Evolutionary conservation across 2,113 vertebrate genomes (phyloP).

Genomic region (Aviceda subcristata): DNA sequence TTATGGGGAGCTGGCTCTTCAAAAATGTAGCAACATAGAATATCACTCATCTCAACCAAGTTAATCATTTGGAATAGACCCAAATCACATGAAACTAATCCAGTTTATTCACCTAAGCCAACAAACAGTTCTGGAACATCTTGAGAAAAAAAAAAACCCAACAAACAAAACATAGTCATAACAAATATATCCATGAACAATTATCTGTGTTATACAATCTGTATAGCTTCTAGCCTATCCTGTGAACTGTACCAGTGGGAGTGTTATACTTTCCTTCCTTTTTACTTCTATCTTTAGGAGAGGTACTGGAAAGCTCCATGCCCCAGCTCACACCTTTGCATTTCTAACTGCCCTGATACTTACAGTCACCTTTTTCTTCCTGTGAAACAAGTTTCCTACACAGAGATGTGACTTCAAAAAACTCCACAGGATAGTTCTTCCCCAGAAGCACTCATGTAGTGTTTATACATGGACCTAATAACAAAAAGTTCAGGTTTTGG

Average conservation of each 20-base stretch:
- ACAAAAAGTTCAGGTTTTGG: not conserved
- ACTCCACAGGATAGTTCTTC: accelerated
- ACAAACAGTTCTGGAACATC: not conserved
- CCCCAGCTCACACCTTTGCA: accelerated
- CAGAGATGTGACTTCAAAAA: not conserved
- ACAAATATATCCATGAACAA: not conserved
- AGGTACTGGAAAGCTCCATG: not conserved
- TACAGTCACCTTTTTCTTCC: not conserved
- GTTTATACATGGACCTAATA: accelerated
- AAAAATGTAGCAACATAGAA: not conserved
- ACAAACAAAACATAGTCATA: not conserved
- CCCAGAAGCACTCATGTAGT: accelerated
- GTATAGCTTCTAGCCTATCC: not conserved
- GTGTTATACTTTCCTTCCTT: not conserved
- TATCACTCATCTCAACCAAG: not conserved
- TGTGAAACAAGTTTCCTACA: not conserved
- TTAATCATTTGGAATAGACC: not conserved
- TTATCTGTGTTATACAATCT: not conserved
- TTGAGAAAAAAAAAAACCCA: not conserved
- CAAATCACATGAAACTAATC: not conserved
- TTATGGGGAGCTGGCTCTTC: not conserved
- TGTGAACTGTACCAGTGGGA: not conserved
- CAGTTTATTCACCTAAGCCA: not conserved
- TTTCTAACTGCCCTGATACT: not conserved
- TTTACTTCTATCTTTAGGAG: not conserved